phyloP scores from a whole-genome alignment of 2,888 invertebrate genomes.

The Epistrophella euchroma region DNA sequence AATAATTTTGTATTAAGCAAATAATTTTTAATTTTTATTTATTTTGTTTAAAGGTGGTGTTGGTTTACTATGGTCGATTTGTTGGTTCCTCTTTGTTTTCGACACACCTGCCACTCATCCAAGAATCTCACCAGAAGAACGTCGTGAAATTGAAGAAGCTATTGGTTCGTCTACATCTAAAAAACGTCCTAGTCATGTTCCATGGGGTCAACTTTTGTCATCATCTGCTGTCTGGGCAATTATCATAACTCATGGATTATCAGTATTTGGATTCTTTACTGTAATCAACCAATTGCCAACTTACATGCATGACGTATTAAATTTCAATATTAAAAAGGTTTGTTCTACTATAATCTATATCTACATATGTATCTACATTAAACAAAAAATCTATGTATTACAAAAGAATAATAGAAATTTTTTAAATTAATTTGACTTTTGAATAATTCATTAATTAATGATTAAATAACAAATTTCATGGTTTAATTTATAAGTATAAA shows the following conservation, averaged over 20 bases:
- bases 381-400: no score
- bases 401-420: constrained; percentile 14
- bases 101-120: constrained; percentile 94
- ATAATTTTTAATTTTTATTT: no score
- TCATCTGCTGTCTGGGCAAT: constrained; percentile 94
- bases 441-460: constrained; percentile 26
- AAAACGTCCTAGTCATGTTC: constrained; percentile 88
- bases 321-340: constrained; percentile 91
- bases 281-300: constrained; percentile 94
- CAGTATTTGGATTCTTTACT: constrained; percentile 95
- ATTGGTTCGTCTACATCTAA: constrained; percentile 87
- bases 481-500: constrained; percentile 43
- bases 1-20: no score
- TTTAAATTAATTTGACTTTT: constrained; percentile 55
- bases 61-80: constrained; percentile 91
- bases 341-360: constrained; percentile 78
- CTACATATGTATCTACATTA: background rate
- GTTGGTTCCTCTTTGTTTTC: constrained; percentile 92
- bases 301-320: constrained; percentile 92
- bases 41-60: constrained; percentile 85
- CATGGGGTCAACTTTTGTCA: constrained; percentile 89
- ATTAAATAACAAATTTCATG: constrained; percentile 23
- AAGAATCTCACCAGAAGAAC: constrained; percentile 90
- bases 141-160: constrained; percentile 89
- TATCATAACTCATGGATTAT: constrained; percentile 91